Evolutionary conservation across 2,113 vertebrate species (phyloP).

Genomic region (Prinia subflava): DNA sequence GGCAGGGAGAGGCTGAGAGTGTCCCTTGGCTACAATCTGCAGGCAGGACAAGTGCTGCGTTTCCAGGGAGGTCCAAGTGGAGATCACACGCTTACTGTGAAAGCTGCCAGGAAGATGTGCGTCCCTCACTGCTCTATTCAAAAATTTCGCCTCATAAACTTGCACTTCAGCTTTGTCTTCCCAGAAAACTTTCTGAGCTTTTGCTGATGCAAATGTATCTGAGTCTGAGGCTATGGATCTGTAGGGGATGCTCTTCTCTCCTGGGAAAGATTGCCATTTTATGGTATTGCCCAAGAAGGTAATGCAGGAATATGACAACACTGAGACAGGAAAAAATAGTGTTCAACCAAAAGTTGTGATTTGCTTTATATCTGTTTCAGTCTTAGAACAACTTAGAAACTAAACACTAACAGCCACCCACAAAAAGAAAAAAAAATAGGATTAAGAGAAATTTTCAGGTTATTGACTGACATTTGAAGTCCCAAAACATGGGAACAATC

Average conservation of each 20-base stretch:
- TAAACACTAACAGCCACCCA: not conserved
- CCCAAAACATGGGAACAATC: not conserved
- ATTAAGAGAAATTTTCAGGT: not conserved
- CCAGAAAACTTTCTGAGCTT: not conserved
- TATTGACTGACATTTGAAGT: not conserved
- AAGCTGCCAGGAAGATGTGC: not conserved
- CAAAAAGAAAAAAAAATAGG: not conserved
- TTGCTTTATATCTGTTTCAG: not conserved
- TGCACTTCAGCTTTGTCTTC: not conserved
- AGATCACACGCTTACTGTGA: not conserved
- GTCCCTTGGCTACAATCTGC: not conserved
- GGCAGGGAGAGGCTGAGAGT: not conserved
- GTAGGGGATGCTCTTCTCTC: not conserved
- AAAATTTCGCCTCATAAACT: not conserved
- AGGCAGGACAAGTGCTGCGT: not conserved
- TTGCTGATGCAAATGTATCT: not conserved
- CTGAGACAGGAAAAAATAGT: not conserved
- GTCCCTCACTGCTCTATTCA: not conserved
- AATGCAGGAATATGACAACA: not conserved
- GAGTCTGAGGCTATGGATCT: not conserved
- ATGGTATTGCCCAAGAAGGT: not conserved
- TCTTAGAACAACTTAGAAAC: not conserved
- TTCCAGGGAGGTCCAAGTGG: not conserved
- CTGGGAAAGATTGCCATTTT: not conserved
- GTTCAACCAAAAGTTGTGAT: not conserved